These are phyloP conservation scores for Lemur catta DNA, from an alignment of 2,797 vertebrate genomes.

Conservation along the genomic window DNA sequence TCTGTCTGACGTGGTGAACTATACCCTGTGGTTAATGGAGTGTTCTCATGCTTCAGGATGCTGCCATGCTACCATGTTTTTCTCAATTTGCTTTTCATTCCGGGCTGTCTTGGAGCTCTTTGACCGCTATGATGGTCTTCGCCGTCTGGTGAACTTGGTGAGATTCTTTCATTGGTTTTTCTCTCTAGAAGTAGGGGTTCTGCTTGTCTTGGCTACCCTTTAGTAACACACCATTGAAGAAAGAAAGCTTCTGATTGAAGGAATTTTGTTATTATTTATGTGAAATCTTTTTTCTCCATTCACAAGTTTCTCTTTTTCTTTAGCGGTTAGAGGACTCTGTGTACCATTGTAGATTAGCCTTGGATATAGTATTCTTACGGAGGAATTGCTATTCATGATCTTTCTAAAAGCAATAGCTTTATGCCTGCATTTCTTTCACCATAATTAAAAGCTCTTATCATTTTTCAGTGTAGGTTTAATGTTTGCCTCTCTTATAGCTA, in stretches of 20 bases:
- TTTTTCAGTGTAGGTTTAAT: not conserved
- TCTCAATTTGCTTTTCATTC: constrained; percentile 99
- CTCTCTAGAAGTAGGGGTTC: not conserved
- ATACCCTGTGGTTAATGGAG: constrained; percentile 98
- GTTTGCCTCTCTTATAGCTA: not conserved
- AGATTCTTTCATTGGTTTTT: constrained; percentile 51
- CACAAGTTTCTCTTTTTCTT: constrained; percentile 8
- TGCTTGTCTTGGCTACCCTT: not conserved
- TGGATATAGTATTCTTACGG: not conserved
- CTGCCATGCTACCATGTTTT: constrained; percentile 99
- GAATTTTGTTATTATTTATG: not conserved
- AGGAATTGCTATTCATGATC: not conserved
- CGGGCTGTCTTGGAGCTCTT: constrained; percentile 98
- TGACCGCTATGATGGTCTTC: constrained; percentile 95
- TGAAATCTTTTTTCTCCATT: not conserved
- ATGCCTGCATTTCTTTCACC: not conserved
- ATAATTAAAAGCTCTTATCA: not conserved
- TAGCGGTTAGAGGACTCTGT: not conserved
- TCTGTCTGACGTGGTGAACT: constrained; percentile 96
- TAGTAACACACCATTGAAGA: not conserved
- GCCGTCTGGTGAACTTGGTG: constrained; percentile 97
- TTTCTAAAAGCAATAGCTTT: constrained; percentile 14
- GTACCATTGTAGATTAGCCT: not conserved
- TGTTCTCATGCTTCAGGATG: constrained; percentile 98
- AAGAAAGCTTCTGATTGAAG: not conserved